Conservation (phyloP, 1,140 invertebrate species). For the Magallana gigas region DNA sequence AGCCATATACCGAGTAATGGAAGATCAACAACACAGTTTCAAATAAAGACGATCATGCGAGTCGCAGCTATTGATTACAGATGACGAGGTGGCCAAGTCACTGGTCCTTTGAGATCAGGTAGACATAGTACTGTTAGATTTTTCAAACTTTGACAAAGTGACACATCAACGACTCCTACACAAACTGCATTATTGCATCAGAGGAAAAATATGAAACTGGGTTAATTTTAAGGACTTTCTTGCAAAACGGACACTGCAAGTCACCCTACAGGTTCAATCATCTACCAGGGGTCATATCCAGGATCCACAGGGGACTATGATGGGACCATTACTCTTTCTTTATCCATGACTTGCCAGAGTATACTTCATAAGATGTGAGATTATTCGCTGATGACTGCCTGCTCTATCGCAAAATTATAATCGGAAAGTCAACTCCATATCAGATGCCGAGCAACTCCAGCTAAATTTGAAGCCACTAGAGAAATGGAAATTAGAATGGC, state of each 20-base stretch:
- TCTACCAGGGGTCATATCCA: slow-evolving; percentile 18
- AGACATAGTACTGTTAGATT: slow-evolving; percentile 42
- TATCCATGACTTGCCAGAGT: slow-evolving; percentile 42
- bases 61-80: slow-evolving; percentile 26
- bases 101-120: slow-evolving; percentile 15
- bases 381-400: slow-evolving; percentile 42
- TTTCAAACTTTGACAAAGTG: slow-evolving; percentile 48
- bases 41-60: slow-evolving; percentile 12
- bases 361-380: background rate
- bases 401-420: background rate
- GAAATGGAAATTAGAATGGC: background rate
- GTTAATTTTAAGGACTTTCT: slow-evolving; percentile 4
- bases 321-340: slow-evolving; percentile 24
- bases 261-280: slow-evolving; percentile 19
- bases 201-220: slow-evolving; percentile 8
- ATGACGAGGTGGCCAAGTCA: slow-evolving; percentile 41
- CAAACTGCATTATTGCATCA: slow-evolving; percentile 7
- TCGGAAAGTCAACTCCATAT: background rate
- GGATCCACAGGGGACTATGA: slow-evolving; percentile 22
- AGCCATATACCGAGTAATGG: background rate
- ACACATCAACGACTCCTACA: slow-evolving; percentile 30
- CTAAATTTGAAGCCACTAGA: background rate
- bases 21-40: slow-evolving; percentile 43
- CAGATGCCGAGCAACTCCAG: background rate
- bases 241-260: slow-evolving; percentile 29